phyloP scores from a whole-genome alignment of 1,140 invertebrate species.

The Vollenhovia emeryi region DNA sequence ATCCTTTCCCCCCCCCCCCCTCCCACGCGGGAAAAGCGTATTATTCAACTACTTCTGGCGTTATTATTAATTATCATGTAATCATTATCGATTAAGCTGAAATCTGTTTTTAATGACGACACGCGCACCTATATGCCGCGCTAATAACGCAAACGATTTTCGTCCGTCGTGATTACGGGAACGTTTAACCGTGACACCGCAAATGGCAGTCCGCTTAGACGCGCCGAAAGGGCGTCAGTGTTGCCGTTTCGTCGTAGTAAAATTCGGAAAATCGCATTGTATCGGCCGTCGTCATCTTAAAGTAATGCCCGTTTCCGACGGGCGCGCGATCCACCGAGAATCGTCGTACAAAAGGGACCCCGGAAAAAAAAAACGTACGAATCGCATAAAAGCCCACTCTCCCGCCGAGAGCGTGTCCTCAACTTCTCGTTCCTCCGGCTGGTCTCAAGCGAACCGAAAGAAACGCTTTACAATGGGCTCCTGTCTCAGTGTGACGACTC shows the following conservation, averaged over 20 bases:
- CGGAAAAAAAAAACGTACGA: conserved; percentile 30
- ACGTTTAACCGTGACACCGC: background rate
- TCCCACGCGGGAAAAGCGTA: conserved; percentile 15
- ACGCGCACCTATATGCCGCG: background rate
- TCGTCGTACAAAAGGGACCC: conserved; percentile 17
- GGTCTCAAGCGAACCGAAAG: conserved; percentile 60
- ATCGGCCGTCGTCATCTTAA: conserved; percentile 26
- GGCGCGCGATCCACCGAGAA: conserved; percentile 3
- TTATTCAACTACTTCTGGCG: conserved; percentile 25
- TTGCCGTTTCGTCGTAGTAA: background rate
- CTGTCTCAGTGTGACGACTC: conserved; percentile 61
- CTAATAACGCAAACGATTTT: background rate
- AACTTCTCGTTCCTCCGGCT: conserved; percentile 65
- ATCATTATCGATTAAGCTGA: conserved; percentile 13
- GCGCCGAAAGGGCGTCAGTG: background rate
- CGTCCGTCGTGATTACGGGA: background rate
- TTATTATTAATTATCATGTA: conserved; percentile 27
- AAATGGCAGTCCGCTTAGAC: background rate
- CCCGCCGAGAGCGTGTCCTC: conserved; percentile 60
- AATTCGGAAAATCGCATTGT: conserved; percentile 39
- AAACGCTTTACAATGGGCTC: conserved; percentile 67
- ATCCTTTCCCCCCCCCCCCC: background rate
- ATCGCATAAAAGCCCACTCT: conserved; percentile 58
- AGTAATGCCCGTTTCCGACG: conserved; percentile 29
- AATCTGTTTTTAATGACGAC: conserved; percentile 23